Percentiles rank a stretch among this genome's conserved stretches.
Conservation (phyloP, 1,140 invertebrate genomes). For the Limonius californicus region DNA sequence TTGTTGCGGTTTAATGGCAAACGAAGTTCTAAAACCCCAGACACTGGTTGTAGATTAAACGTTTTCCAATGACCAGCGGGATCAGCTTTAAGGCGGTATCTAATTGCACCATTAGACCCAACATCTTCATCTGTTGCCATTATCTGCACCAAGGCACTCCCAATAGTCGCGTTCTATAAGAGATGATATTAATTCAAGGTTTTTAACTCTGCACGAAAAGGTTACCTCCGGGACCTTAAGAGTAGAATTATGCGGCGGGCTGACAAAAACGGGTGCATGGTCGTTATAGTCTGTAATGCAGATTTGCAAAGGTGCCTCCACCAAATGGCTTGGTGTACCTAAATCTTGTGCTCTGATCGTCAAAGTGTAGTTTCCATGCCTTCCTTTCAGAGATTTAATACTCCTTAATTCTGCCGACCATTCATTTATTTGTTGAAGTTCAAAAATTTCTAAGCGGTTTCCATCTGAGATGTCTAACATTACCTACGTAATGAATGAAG, state of each 20-base stretch:
- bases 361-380: slow-evolving; percentile 83
- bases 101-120: slow-evolving; percentile 82
- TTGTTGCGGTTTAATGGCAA: slow-evolving; percentile 71
- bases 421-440: slow-evolving; percentile 70
- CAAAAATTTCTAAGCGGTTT: slow-evolving; percentile 64
- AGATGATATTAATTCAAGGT: no score
- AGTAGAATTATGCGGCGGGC: slow-evolving; percentile 81
- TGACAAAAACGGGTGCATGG: slow-evolving; percentile 80
- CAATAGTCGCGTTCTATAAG: slow-evolving; percentile 77
- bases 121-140: slow-evolving; percentile 83
- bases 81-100: slow-evolving; percentile 79
- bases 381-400: slow-evolving; percentile 67
- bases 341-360: slow-evolving; percentile 71
- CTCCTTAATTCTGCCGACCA: slow-evolving; percentile 72
- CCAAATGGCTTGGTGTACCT: slow-evolving; percentile 67
- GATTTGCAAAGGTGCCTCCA: slow-evolving; percentile 64
- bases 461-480: slow-evolving; percentile 41
- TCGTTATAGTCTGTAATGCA: slow-evolving; percentile 90
- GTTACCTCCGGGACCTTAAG: slow-evolving; percentile 79
- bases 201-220: no score
- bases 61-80: slow-evolving; percentile 74
- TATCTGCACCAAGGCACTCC: slow-evolving; percentile 74
- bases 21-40: slow-evolving; percentile 69
- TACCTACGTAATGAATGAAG: no score
- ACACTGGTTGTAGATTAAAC: slow-evolving; percentile 74